Evolutionary conservation across 1,140 invertebrate genomes (phyloP).

Genomic region (Nebria ingens): DNA sequence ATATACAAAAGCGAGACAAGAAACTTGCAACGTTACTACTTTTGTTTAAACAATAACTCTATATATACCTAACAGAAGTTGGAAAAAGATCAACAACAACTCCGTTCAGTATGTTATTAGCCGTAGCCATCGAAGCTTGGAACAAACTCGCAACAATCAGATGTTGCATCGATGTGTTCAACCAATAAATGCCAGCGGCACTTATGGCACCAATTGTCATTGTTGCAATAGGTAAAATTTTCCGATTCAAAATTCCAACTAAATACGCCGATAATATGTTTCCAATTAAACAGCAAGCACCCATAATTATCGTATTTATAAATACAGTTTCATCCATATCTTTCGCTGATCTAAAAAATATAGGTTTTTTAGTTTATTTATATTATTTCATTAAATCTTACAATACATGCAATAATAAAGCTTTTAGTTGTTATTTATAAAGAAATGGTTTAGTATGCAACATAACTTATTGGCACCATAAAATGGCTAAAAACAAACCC

Average conservation of each 20-base stretch:
- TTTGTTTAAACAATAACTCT: conserved; percentile 4
- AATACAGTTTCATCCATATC: conserved; percentile 35
- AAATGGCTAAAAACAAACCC: too few relatives aligned
- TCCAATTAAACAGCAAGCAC: conserved; percentile 35
- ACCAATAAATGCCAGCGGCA: conserved; percentile 39
- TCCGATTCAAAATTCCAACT: conserved; percentile 25
- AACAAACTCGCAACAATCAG: conserved; percentile 43
- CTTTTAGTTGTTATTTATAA: too few relatives aligned
- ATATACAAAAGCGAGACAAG: too few relatives aligned
- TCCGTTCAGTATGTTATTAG: conserved; percentile 44
- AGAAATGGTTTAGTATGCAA: too few relatives aligned
- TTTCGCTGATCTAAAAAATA: conserved; percentile 21
- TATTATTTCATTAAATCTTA: too few relatives aligned
- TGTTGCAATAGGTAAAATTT: conserved; percentile 33
- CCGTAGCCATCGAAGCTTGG: conserved; percentile 42
- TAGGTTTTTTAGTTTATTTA: neutral
- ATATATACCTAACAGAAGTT: conserved; percentile 33
- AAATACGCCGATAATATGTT: conserved; percentile 35
- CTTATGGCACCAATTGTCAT: conserved; percentile 39
- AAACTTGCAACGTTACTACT: neutral
- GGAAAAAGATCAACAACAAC: conserved; percentile 46
- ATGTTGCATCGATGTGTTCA: conserved; percentile 38
- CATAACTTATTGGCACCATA: too few relatives aligned
- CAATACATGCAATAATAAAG: too few relatives aligned
- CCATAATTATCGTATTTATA: conserved; percentile 39